These are phyloP conservation scores for Scotopteryx bipunctaria DNA, from an alignment of 2,888 invertebrate genomes.

Conservation along the genomic window DNA sequence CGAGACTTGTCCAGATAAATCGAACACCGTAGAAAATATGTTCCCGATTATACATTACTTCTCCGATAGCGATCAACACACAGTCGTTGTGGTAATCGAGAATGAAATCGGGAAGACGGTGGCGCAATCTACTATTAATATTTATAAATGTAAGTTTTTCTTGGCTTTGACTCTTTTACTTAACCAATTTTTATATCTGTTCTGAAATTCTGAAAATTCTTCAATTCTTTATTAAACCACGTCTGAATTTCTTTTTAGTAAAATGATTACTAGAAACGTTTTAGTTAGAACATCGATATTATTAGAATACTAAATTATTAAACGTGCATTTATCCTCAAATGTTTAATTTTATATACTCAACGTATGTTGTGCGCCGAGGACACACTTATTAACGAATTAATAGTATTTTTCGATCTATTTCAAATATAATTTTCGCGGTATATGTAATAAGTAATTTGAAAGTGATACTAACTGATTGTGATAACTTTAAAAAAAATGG, in stretches of 20 bases:
- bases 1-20: constrained; percentile 85
- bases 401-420: no score
- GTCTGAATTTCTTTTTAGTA: no score
- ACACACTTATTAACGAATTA: no score
- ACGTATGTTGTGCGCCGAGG: not conserved
- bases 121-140: constrained; percentile 89
- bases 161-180: no score
- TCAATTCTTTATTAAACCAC: no score
- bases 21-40: constrained; percentile 75
- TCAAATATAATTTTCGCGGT: no score
- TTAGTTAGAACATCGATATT: not conserved
- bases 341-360: not conserved
- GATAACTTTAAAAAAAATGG: no score
- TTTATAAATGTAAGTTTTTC: constrained; percentile 90
- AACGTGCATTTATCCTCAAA: not conserved
- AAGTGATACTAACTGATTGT: no score
- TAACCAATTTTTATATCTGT: no score
- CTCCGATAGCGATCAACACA: constrained; percentile 86
- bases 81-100: constrained; percentile 89
- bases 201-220: no score
- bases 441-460: no score
- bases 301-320: not conserved
- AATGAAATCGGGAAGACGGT: constrained; percentile 89
- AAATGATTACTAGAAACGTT: no score
- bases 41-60: constrained; percentile 88